Percentiles rank a stretch among this genome's conserved stretches.
phyloP scores from a whole-genome alignment of 1,140 invertebrate genomes.

The Camponotus pennsylvanicus region DNA sequence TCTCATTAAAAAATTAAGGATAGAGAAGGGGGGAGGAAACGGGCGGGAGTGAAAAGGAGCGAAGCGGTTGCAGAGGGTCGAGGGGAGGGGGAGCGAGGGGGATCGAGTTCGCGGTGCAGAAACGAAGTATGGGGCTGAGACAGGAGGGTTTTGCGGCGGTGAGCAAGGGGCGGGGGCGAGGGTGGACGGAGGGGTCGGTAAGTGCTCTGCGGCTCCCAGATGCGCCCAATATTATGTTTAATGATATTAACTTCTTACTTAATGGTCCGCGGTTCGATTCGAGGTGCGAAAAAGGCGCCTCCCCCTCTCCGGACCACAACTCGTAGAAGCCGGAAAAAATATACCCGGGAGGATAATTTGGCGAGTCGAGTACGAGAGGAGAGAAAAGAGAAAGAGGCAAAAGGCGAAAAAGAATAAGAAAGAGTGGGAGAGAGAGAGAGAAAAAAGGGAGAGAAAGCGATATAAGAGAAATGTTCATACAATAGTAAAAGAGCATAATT shows the following conservation, averaged over 20 bases:
- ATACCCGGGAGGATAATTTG: slow-evolving; percentile 81
- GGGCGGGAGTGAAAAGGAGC: slow-evolving; percentile 56
- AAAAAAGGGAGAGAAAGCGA: neutral
- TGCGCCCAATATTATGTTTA: slow-evolving; percentile 87
- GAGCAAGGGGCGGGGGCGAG: slow-evolving; percentile 45
- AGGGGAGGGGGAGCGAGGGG: slow-evolving; percentile 50
- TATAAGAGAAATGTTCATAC: neutral
- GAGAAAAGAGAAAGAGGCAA: slow-evolving; percentile 39
- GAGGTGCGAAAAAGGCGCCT: slow-evolving; percentile 81
- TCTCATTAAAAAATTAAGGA: slow-evolving; percentile 87
- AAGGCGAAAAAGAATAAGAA: neutral
- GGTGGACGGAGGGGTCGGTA: slow-evolving; percentile 77
- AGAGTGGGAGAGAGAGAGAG: slow-evolving; percentile 26
- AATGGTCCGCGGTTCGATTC: slow-evolving; percentile 87
- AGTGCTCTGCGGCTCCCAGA: slow-evolving; percentile 86
- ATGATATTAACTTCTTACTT: slow-evolving; percentile 87
- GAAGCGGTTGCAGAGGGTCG: slow-evolving; percentile 56
- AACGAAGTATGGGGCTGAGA: slow-evolving; percentile 52
- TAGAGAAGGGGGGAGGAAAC: slow-evolving; percentile 56
- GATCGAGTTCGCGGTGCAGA: slow-evolving; percentile 73
- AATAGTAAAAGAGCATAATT: slow-evolving; percentile 47
- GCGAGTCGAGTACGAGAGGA: slow-evolving; percentile 56
- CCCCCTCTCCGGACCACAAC: slow-evolving; percentile 43
- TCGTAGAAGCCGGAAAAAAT: slow-evolving; percentile 76
- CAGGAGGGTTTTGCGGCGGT: slow-evolving; percentile 59